Conservation (phyloP, 2,113 vertebrate species). For the Anoura caudifer region DNA sequence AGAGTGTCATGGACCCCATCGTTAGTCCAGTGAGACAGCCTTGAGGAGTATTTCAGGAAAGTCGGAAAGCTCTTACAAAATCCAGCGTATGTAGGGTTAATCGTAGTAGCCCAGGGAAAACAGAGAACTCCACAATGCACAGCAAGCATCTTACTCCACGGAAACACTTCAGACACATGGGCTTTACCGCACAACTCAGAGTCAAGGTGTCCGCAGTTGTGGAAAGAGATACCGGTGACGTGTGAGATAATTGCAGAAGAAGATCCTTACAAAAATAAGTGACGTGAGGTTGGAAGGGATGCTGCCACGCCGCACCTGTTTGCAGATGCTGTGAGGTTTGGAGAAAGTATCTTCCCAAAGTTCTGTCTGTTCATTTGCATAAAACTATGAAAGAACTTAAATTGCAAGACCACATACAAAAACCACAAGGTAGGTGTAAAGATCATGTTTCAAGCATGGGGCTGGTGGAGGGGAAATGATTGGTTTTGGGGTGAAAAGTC, state of each 20-base stretch:
- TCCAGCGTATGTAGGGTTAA: background rate
- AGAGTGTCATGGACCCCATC: background rate
- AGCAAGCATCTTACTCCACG: background rate
- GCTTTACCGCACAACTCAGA: background rate
- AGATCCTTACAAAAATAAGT: no score
- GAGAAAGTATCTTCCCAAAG: background rate
- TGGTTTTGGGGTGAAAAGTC: background rate
- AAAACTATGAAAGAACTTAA: background rate
- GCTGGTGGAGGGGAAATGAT: rapidly evolving
- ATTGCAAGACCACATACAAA: background rate
- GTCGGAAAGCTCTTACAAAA: background rate
- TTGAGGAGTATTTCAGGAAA: background rate
- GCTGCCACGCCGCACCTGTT: background rate
- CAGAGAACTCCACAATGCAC: no score
- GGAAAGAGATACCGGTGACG: background rate
- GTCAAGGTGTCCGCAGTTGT: no score
- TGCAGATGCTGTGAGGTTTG: background rate
- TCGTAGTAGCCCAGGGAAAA: background rate
- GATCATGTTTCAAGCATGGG: background rate
- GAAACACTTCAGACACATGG: background rate
- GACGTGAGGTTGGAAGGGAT: background rate
- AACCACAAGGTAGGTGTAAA: background rate
- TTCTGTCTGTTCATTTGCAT: background rate
- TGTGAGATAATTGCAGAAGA: no score
- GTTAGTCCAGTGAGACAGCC: background rate